phyloP scores from a whole-genome alignment of 2,888 invertebrate species.

The Sesia apiformis region DNA sequence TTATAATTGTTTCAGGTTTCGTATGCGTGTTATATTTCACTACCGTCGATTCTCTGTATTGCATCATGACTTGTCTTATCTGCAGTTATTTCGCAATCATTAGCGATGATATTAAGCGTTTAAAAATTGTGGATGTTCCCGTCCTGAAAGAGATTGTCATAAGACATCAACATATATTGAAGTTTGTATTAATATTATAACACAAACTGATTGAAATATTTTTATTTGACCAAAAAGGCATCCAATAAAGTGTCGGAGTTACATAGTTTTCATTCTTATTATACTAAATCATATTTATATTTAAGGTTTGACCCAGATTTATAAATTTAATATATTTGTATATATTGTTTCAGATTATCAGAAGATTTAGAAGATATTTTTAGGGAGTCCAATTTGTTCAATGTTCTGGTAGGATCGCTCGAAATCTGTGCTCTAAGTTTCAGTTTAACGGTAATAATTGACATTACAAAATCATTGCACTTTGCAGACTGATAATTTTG shows the following conservation, averaged over 20 bases:
- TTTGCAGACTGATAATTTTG: too few species aligned
- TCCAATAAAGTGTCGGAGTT: too few species aligned
- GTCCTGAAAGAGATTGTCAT: slow-evolving; percentile 30
- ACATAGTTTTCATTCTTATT: too few species aligned
- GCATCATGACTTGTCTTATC: slow-evolving; percentile 42
- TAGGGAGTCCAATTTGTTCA: slow-evolving; percentile 46
- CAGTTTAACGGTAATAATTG: slow-evolving; percentile 41
- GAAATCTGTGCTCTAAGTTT: slow-evolving; percentile 60
- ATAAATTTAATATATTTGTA: too few species aligned
- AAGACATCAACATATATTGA: slow-evolving; percentile 45
- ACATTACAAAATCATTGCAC: too few species aligned
- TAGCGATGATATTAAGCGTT: slow-evolving; percentile 27
- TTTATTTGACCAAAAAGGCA: too few species aligned
- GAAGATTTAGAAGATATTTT: slow-evolving; percentile 55
- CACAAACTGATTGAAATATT: too few species aligned
- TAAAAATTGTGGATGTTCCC: slow-evolving; percentile 19
- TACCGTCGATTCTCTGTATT: slow-evolving; percentile 45
- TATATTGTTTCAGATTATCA: slow-evolving; percentile 29
- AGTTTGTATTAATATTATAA: slow-evolving; percentile 2
- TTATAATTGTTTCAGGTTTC: slow-evolving; percentile 31
- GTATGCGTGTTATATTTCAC: slow-evolving; percentile 41
- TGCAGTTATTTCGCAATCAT: slow-evolving; percentile 43
- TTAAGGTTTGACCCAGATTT: too few species aligned
- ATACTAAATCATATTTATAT: too few species aligned
- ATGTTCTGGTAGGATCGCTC: slow-evolving; percentile 48